Evolutionary conservation across 1,140 invertebrate species (phyloP), one percentile per base, ranked within the genome.

Genomic region (Drosophila santomea): DNA sequence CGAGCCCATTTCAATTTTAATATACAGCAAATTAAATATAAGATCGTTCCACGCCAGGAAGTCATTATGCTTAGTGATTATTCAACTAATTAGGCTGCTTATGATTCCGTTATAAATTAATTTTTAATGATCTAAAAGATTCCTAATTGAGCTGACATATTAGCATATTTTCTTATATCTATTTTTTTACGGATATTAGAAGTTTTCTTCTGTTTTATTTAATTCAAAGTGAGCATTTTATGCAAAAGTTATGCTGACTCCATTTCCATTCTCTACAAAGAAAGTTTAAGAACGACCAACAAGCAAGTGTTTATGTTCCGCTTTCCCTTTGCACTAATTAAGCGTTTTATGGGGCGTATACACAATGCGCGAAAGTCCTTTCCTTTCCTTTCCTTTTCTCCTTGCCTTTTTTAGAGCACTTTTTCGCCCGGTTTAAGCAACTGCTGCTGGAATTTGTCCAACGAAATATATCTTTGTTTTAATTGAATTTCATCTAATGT

Each of bases 401-500:
- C 20, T 20, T 20, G 17, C 20, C 20, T 20, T 72, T 44, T 75
- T 56, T 48, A 67, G 51, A 55, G 63, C 54, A 83, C 78, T 82
- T 74, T 64, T 78, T 73, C 41, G n/a, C 15, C 20, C 56, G 15
- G 28, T 54, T 79, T 73, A 67, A 80, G 59, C 54, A 56, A 62
- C 52, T 80, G 56, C 36, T 39, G 15, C 32, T 43, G 64, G 64
- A 68, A 68, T 68, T 68, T 17, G 73, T 63, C 44, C 51, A 43
- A 71, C 74, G 77, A 85, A 79, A 88, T 88, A 88, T 88, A 86
- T 86, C 79, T 82, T 88, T 83, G 71, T 86, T 88, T 86, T 86
- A 86, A 86, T 86, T 86, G 83, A 86, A 86, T 86, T 86, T 86
- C 83, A 50, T 76, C 83, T 88, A 86, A 88, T 86, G 83, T 77